These are phyloP conservation scores for Orbicella faveolata DNA, from an alignment of 64 coral and sea anemone genomes.

Conservation along the genomic window DNA sequence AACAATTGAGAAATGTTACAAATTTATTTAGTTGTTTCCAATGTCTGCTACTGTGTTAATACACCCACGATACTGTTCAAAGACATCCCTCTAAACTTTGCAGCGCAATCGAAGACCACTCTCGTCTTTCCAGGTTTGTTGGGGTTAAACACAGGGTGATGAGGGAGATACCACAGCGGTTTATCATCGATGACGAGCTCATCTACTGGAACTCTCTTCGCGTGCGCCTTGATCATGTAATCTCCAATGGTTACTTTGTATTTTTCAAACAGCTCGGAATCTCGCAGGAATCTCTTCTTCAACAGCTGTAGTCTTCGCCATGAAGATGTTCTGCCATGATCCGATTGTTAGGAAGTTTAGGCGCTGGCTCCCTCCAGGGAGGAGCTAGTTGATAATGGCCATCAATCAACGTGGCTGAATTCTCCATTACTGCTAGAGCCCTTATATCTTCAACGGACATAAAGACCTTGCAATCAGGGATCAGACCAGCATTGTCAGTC, in stretches of 20 bases:
- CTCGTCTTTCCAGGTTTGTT: constrained; percentile 20
- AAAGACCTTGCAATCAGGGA: background rate
- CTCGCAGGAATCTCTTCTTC: too few species aligned
- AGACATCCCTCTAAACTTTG: background rate
- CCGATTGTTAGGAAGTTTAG: too few species aligned
- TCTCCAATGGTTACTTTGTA: constrained; percentile 30
- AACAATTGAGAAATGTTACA: too few species aligned
- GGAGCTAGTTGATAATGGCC: too few species aligned
- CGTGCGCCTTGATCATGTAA: too few species aligned
- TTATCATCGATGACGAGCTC: constrained; percentile 10
- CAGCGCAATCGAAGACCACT: constrained; percentile 23
- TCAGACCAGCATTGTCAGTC: background rate
- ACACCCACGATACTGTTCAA: constrained; percentile 47
- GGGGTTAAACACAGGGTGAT: constrained; percentile 12
- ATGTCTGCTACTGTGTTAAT: constrained; percentile 46
- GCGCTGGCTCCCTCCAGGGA: too few species aligned
- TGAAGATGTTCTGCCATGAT: too few species aligned
- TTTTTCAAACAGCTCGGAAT: constrained; percentile 15
- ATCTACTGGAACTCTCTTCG: constrained; percentile 1
- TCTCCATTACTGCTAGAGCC: too few species aligned
- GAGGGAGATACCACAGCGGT: constrained; percentile 42
- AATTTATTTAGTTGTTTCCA: too few species aligned
- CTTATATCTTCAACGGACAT: constrained; percentile 53
- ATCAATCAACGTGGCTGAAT: too few species aligned
- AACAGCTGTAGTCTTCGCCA: too few species aligned